Percentiles rank a stretch among this genome's conserved stretches.
Evolutionary conservation across 2,113 vertebrate genomes (phyloP).

Genomic region (Cynopterus brachyotis): DNA sequence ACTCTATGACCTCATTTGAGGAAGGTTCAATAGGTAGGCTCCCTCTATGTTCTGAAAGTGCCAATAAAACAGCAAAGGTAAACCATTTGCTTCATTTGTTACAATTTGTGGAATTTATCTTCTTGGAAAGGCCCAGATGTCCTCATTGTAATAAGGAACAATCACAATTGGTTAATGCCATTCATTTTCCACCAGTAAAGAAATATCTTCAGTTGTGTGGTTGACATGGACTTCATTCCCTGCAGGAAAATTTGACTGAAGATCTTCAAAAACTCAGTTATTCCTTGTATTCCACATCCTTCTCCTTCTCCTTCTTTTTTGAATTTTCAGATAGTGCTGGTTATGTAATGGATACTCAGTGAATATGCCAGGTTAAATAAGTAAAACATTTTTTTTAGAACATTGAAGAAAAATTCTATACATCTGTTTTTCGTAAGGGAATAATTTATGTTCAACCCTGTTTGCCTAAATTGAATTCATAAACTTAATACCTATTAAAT

Average conservation of each 20-base stretch:
- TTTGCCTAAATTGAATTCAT: background rate
- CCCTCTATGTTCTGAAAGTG: background rate
- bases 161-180: background rate
- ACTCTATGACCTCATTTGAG: background rate
- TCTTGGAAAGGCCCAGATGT: background rate
- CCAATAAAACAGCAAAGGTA: background rate
- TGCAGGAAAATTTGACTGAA: background rate
- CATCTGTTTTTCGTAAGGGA: background rate
- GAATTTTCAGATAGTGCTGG: background rate
- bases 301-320: background rate
- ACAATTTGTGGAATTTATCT: background rate
- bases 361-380: slow-evolving; percentile 4
- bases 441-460: background rate
- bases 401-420: background rate
- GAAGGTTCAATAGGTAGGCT: background rate
- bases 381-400: background rate
- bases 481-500: slow-evolving; percentile 43
- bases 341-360: background rate
- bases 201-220: background rate
- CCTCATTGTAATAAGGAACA: background rate
- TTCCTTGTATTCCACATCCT: background rate
- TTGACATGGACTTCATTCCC: background rate
- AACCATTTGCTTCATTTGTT: background rate
- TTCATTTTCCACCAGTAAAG: background rate
- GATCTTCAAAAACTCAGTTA: background rate